These are phyloP conservation scores for Eunapius fragilis DNA, from an alignment of 37 sponge, comb jelly and placozoan species.

Conservation along the genomic window DNA sequence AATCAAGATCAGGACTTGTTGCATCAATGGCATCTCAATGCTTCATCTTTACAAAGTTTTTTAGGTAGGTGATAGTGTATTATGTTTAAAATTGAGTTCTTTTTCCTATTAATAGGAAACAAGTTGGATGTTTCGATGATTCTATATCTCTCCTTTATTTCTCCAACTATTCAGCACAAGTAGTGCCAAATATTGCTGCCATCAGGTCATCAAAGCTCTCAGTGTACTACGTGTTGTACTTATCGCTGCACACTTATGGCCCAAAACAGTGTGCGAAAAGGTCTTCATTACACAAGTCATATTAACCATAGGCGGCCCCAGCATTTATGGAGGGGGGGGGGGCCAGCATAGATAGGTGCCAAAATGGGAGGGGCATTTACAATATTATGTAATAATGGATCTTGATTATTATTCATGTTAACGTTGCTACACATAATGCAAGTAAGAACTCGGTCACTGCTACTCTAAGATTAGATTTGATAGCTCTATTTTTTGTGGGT, in stretches of 20 bases:
- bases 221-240: neutral
- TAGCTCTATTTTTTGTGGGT: no score
- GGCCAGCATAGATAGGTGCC: no score
- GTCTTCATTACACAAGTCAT: neutral
- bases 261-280: neutral
- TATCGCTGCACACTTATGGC: neutral
- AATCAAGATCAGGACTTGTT: constrained; percentile 8
- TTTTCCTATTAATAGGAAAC: neutral
- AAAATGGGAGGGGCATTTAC: no score
- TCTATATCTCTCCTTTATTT: neutral
- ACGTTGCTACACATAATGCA: no score
- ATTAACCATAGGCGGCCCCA: neutral
- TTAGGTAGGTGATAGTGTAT: neutral
- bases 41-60: constrained; percentile 16
- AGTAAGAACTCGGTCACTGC: no score
- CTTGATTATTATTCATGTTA: no score
- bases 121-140: neutral
- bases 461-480: no score
- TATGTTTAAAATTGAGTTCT: neutral
- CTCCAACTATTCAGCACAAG: neutral
- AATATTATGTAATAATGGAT: no score
- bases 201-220: neutral
- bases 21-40: constrained; percentile 7
- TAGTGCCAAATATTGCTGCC: neutral
- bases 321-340: no score